A percentile compares a stretch with the other conserved stretches of the same genome.
Evolutionary conservation across 2,113 vertebrate species (phyloP).

Genomic region (Xiphorhynchus elegans): DNA sequence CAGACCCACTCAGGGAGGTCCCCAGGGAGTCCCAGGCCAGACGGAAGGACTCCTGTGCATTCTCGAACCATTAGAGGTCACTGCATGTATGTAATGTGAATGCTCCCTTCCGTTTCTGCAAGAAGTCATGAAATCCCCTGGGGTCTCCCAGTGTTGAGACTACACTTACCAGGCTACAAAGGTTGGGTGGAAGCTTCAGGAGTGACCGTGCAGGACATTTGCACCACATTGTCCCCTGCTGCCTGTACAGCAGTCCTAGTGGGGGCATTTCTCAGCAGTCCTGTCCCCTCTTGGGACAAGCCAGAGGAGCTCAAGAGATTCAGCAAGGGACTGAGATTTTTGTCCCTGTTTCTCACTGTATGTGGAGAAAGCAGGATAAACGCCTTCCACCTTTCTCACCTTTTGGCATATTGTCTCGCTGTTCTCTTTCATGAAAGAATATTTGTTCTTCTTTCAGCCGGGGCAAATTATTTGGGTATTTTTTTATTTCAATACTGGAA

Average conservation of each 20-base stretch:
- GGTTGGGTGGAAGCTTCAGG: background rate
- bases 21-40: fast-evolving
- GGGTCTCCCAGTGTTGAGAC: background rate
- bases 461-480: background rate
- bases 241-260: fast-evolving
- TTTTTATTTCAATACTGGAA: background rate
- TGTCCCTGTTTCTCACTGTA: background rate
- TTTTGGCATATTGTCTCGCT: background rate
- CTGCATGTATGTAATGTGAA: background rate
- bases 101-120: background rate
- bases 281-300: background rate
- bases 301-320: background rate
- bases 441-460: background rate
- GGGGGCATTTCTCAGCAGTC: background rate
- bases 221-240: fast-evolving
- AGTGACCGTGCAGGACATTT: background rate
- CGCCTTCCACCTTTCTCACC: background rate
- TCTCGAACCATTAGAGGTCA: conserved; percentile 1
- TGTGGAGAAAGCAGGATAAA: background rate
- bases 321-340: background rate
- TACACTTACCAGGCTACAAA: background rate
- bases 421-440: background rate
- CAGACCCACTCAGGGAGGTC: background rate
- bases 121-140: background rate
- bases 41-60: background rate